These are phyloP conservation scores for Morpho deidamia DNA, from an alignment of 2,888 invertebrate species.

Conservation along the genomic window DNA sequence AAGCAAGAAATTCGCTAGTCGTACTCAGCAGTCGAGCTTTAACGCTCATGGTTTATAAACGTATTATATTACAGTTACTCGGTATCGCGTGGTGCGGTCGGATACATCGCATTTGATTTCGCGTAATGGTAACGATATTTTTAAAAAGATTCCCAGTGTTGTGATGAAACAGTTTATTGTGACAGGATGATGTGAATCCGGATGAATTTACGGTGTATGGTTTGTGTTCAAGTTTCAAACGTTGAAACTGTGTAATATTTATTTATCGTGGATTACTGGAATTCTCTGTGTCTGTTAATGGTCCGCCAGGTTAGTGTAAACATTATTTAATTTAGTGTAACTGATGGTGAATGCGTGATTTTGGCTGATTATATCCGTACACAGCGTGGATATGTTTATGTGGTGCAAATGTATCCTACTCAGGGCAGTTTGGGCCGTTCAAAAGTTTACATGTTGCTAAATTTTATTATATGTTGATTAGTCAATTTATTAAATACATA, in stretches of 20 bases:
- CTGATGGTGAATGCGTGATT: not conserved
- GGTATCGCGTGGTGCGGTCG: not conserved
- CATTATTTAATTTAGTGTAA: not conserved
- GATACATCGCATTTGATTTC: not conserved
- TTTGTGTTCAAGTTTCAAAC: conserved; percentile 10
- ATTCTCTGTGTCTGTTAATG: not conserved
- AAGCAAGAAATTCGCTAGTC: conserved; percentile 1
- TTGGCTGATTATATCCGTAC: no score
- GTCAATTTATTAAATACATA: not conserved
- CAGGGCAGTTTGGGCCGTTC: no score
- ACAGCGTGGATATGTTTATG: no score
- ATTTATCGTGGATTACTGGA: conserved; percentile 11
- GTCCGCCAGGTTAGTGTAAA: conserved; percentile 7
- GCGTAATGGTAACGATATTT: conserved; percentile 7
- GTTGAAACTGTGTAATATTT: conserved; percentile 3
- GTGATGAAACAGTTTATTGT: conserved; percentile 19
- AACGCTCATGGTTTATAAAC: not conserved
- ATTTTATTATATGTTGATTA: not conserved
- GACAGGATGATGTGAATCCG: conserved; percentile 17
- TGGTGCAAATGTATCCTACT: no score
- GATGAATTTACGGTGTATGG: conserved; percentile 17
- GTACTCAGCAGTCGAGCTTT: conserved; percentile 12
- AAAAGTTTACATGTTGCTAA: not conserved
- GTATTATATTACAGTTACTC: not conserved
- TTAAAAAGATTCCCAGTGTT: conserved; percentile 11